A percentile compares a stretch with the other conserved stretches of the same genome.
Evolutionary conservation across 2,797 vertebrate genomes (phyloP).

Genomic region (Sebastes melanostomus): DNA sequence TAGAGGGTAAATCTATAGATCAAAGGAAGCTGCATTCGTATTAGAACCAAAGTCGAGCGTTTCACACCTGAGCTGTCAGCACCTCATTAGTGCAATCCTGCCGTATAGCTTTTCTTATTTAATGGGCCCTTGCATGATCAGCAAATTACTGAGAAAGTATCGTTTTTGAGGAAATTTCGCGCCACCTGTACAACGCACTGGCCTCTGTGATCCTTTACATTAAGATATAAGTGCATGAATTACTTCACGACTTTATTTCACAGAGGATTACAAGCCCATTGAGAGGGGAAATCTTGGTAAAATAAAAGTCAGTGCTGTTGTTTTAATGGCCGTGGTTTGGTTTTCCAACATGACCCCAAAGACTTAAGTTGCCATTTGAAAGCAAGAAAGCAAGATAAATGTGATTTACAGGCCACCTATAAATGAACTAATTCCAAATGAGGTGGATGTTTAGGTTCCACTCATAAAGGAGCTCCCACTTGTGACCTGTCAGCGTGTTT

Average conservation of each 20-base stretch:
- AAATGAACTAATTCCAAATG: constrained; percentile 84
- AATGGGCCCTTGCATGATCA: constrained; percentile 17
- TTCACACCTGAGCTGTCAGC: constrained; percentile 67
- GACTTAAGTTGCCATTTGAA: constrained; percentile 51
- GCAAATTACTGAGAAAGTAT: constrained; percentile 15
- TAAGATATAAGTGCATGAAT: constrained; percentile 30
- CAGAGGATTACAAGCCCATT: constrained; percentile 61
- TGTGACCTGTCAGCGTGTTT: constrained; percentile 81
- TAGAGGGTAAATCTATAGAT: constrained; percentile 37
- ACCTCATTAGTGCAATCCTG: constrained; percentile 53
- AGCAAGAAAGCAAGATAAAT: constrained; percentile 78
- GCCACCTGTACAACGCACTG: constrained; percentile 8
- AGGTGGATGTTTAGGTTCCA: constrained; percentile 76
- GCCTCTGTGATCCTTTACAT: constrained; percentile 1
- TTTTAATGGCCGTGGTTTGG: constrained; percentile 40
- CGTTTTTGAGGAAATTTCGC: neutral
- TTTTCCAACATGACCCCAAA: constrained; percentile 59
- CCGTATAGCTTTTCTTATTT: constrained; percentile 25
- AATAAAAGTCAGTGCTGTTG: constrained; percentile 32
- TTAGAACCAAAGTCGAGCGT: constrained; percentile 26
- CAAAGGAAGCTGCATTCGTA: constrained; percentile 33
- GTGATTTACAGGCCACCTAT: constrained; percentile 80
- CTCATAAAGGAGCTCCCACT: constrained; percentile 79
- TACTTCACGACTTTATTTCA: constrained; percentile 66
- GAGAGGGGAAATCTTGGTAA: constrained; percentile 44